A percentile compares a stretch with the other conserved stretches of the same genome.
phyloP scores from a whole-genome alignment of 2,113 vertebrate genomes.

The Gracilinanus agilis region DNA sequence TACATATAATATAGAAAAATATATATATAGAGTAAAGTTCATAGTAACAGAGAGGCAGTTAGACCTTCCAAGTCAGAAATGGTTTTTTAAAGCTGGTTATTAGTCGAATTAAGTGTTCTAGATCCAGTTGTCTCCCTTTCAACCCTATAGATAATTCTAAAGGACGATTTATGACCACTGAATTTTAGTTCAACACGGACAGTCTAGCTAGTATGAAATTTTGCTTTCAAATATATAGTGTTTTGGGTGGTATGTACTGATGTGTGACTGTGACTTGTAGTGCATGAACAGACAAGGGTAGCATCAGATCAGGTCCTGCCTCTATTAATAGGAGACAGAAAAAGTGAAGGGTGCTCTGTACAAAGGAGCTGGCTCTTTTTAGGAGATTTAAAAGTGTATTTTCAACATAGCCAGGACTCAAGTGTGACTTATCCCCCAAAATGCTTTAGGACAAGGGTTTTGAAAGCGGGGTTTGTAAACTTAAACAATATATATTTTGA shows the following conservation, averaged over 20 bases:
- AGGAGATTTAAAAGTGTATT: background rate
- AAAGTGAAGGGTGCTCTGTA: background rate
- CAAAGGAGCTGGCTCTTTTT: background rate
- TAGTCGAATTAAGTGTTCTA: conserved; percentile 8
- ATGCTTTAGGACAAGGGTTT: background rate
- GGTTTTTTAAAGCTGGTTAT: background rate
- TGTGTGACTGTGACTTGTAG: background rate
- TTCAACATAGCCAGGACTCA: background rate
- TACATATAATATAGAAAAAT: background rate
- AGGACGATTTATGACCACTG: background rate
- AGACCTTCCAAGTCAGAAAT: background rate
- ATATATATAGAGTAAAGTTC: background rate
- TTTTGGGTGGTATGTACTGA: background rate
- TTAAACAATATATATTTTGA: background rate
- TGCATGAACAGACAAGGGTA: background rate
- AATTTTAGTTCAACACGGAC: conserved; percentile 11
- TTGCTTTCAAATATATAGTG: background rate
- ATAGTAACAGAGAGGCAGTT: background rate
- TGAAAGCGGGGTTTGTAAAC: background rate
- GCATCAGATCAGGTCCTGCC: background rate
- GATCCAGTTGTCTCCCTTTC: background rate
- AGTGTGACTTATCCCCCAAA: background rate
- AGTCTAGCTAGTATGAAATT: background rate
- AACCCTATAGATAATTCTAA: background rate
- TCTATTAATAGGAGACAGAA: background rate